Conservation (phyloP, 2,888 invertebrate species). For the Seira musarum region DNA sequence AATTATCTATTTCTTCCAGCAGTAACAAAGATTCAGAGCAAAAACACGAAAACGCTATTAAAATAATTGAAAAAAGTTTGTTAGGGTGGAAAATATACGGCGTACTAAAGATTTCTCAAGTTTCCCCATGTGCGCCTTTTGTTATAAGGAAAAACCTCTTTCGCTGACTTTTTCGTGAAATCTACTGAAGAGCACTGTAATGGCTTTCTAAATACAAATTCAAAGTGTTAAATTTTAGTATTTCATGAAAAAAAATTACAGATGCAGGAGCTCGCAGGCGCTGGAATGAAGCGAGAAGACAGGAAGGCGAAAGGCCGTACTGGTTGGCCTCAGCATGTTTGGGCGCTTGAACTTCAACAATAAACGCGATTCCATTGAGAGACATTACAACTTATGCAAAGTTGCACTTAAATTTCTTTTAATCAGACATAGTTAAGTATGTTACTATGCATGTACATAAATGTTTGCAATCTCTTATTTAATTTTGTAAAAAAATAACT, state of each 20-base stretch:
- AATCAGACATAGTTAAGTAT: neutral
- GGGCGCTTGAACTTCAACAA: conserved; percentile 81
- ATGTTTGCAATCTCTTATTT: neutral
- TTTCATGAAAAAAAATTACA: no score
- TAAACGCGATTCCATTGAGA: conserved; percentile 47
- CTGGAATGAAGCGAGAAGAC: conserved; percentile 24
- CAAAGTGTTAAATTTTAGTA: no score
- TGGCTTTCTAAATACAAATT: no score
- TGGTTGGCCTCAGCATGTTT: conserved; percentile 98
- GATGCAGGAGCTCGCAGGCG: conserved; percentile 43
- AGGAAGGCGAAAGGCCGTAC: conserved; percentile 85
- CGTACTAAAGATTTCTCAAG: no score
- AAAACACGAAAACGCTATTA: conserved; percentile 47
- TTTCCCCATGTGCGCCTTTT: no score
- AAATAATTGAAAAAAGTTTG: neutral
- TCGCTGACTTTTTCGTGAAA: no score
- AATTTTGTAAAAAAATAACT: no score
- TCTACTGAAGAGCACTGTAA: no score
- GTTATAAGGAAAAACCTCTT: no score
- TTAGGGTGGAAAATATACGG: no score
- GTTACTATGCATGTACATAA: neutral
- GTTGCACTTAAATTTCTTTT: neutral
- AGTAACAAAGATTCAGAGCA: no score
- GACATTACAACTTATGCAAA: neutral
- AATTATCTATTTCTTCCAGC: no score